Base-by-base conservation (phyloP, 2,888 invertebrate genomes). In the Adela reaumurella region DNA sequence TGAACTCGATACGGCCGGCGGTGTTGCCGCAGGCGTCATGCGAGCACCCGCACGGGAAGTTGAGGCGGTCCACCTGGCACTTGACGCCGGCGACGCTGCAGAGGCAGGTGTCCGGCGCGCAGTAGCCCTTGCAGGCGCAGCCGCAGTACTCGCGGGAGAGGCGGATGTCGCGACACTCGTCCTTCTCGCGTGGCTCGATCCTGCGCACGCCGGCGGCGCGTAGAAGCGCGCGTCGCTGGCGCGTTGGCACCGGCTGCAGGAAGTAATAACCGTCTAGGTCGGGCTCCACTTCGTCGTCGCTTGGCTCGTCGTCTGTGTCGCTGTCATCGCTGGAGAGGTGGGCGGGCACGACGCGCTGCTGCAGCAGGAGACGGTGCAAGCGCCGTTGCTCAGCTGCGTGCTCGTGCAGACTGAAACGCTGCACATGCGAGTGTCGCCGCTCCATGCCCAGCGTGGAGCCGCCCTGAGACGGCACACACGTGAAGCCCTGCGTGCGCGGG, bases 11-110 rank as follows among this genome's bases (percentile, higher is more conserved):
- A 54, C 98, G 84, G 3, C 98, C 98, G 45, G 89, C 85, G 1
- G 89, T 87, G 67, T 98, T 98, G 52, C 88, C 89, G 70, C 98
- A 98, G 46, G 94, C 94, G 60, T 96, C 96, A 57, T 93, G 87
- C 2, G 92, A 90, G 70, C 97, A 98, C 11, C 97, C 96, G 68
- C 98, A 98, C 0, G 98, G 98, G 65, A 97, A 98, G 63, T 93
- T 94, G 52, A 93, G 82, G 52, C 97, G 85, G 71, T 98, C 97
- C 49, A 98, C 97, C 83, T 97, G 97, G 68, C 97, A 98, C 79
- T 97, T 95, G 56, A 98, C 97, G 53, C 95, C 96, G 44, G 92
- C 92, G 63, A 91, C 86, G 66, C 94, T 93, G 74, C 98, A 98
- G 16, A 92, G 89, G 69, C 98, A 98, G 18, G 89, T 94, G 60